These are phyloP conservation scores for Drosophila neoperkinsi DNA, from an alignment of 2,888 invertebrate species.

Conservation along the genomic window DNA sequence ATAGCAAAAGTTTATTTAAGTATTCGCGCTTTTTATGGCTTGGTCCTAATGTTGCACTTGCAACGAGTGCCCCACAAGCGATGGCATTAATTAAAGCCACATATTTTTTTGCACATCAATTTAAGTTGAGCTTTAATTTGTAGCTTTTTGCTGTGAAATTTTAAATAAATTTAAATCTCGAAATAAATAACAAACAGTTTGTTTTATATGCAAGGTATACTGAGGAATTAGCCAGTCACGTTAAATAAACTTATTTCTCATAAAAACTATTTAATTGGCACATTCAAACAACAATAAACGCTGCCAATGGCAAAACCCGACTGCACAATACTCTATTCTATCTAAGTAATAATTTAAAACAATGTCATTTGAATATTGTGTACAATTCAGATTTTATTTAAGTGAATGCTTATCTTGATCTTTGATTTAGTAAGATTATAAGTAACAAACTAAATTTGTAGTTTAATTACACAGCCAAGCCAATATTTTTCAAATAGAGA, in stretches of 20 bases:
- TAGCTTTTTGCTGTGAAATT: neutral
- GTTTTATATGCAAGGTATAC: neutral
- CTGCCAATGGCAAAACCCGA: neutral
- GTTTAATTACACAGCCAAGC: neutral
- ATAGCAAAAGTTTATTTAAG: constrained; percentile 43
- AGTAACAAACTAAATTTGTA: neutral
- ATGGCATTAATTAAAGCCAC: constrained; percentile 52
- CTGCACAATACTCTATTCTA: neutral
- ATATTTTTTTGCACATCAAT: constrained; percentile 4
- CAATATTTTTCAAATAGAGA: neutral
- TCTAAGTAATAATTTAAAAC: neutral
- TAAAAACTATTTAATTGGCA: constrained; percentile 6
- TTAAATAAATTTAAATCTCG: neutral
- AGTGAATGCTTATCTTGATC: neutral
- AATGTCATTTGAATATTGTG: neutral
- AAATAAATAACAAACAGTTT: neutral
- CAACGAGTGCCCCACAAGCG: constrained; percentile 48
- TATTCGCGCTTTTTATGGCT: constrained; percentile 16
- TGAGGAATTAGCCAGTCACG: neutral
- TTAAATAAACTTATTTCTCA: constrained; percentile 25
- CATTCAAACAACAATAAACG: neutral
- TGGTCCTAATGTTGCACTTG: constrained; percentile 19
- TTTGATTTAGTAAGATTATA: neutral
- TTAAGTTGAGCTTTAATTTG: neutral
- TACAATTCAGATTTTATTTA: neutral